These are phyloP conservation scores for Spisula solida DNA, from an alignment of 2,888 invertebrate species.

Conservation along the genomic window DNA sequence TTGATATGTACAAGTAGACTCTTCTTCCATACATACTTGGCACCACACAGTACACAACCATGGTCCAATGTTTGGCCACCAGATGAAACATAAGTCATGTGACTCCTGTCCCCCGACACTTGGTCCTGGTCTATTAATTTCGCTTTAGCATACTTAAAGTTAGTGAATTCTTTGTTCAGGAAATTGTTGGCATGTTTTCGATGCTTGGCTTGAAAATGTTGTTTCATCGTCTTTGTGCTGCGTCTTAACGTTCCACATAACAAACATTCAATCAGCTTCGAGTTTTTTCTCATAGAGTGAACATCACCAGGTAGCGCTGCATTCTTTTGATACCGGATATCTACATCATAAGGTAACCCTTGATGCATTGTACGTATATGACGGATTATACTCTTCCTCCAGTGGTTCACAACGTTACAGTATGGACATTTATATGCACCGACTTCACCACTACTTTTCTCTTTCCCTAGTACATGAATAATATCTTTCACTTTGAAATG, in stretches of 20 bases:
- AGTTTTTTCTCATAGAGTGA: conserved; percentile 6
- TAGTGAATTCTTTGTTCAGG: conserved; percentile 26
- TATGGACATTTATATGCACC: conserved; percentile 42
- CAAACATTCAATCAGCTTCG: conserved; percentile 37
- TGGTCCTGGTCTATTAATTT: too few relatives aligned
- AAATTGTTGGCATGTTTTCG: conserved; percentile 32
- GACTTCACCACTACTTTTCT: background rate
- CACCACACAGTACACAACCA: conserved; percentile 42
- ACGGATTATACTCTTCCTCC: conserved; percentile 58
- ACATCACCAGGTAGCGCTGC: background rate
- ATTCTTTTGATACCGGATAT: conserved; percentile 24
- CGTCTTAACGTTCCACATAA: conserved; percentile 37
- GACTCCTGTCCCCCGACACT: background rate
- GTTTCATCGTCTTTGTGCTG: conserved; percentile 33
- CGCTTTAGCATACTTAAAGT: conserved; percentile 1
- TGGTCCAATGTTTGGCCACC: conserved; percentile 9
- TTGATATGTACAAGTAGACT: conserved; percentile 52
- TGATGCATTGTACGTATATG: conserved; percentile 52
- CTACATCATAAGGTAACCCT: conserved; percentile 21
- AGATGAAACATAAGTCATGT: background rate
- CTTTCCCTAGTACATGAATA: background rate
- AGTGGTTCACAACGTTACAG: conserved; percentile 53
- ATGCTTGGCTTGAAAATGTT: conserved; percentile 37
- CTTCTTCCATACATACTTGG: conserved; percentile 58
- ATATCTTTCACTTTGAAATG: conserved; percentile 23